These are phyloP conservation scores for Oeneis ivallda DNA, from an alignment of 2,888 invertebrate species.

Conservation along the genomic window DNA sequence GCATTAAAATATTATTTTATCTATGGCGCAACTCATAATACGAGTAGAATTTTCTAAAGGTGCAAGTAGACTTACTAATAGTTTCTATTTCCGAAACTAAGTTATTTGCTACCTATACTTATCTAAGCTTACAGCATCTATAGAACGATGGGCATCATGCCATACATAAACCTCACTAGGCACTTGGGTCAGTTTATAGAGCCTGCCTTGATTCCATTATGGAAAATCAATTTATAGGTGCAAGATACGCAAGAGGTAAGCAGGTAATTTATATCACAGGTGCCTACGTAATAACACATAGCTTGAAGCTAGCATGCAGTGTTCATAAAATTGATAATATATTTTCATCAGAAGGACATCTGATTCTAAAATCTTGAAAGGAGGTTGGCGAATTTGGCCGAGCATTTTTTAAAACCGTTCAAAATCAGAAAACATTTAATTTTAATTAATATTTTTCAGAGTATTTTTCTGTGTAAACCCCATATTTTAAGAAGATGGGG, in stretches of 20 bases:
- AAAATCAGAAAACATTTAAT: too few relatives aligned
- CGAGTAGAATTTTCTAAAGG: too few relatives aligned
- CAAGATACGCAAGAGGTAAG: conserved; percentile 20
- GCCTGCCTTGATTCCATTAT: conserved; percentile 29
- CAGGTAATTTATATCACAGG: background rate
- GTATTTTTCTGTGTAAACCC: too few relatives aligned
- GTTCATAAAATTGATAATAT: background rate
- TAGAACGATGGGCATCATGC: background rate
- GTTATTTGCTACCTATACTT: background rate
- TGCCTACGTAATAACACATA: conserved; percentile 21
- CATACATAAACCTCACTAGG: conserved; percentile 27
- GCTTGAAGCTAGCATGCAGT: background rate
- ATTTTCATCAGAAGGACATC: background rate
- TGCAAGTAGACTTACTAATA: too few relatives aligned
- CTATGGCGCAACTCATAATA: too few relatives aligned
- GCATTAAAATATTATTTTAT: too few relatives aligned
- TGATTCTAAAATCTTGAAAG: too few relatives aligned
- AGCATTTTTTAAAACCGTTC: too few relatives aligned
- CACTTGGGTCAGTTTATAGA: conserved; percentile 26
- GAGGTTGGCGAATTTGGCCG: too few relatives aligned
- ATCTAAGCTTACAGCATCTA: background rate
- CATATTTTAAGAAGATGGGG: too few relatives aligned
- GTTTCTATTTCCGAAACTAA: too few relatives aligned
- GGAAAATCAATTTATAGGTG: conserved; percentile 35
- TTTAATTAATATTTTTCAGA: too few relatives aligned